Percentiles rank a stretch among this genome's conserved stretches.
Evolutionary conservation across 1,140 invertebrate species (phyloP).

Genomic region (Aphaenogaster ashmeadi): DNA sequence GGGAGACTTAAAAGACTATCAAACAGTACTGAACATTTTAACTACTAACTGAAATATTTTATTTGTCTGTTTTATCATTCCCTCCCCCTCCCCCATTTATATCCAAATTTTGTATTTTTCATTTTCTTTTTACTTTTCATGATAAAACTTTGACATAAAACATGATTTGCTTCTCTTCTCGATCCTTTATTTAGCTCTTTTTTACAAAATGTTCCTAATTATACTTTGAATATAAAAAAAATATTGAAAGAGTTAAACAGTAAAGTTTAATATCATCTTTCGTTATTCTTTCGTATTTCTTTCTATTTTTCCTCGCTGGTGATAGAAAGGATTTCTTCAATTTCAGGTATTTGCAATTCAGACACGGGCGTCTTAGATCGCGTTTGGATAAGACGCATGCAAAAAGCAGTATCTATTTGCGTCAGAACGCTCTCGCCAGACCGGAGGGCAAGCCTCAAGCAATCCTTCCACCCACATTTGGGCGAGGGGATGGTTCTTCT

Average conservation of each 20-base stretch:
- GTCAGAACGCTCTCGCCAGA: slow-evolving; percentile 51
- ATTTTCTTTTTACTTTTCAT: background rate
- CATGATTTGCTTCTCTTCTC: slow-evolving; percentile 4
- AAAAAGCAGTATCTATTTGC: slow-evolving; percentile 63
- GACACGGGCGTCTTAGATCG: slow-evolving; percentile 57
- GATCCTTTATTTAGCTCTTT: background rate
- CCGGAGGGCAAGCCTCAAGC: slow-evolving; percentile 39
- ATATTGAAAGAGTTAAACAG: background rate
- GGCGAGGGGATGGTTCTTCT: slow-evolving; percentile 41
- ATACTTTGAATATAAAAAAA: background rate
- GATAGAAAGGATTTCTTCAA: slow-evolving; percentile 53
- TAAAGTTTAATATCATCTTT: slow-evolving; percentile 4
- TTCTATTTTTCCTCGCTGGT: background rate
- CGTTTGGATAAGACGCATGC: slow-evolving; percentile 62
- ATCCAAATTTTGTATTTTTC: background rate
- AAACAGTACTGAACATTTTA: background rate
- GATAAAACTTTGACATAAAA: background rate
- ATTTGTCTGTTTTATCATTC: background rate
- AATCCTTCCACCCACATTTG: slow-evolving; percentile 38
- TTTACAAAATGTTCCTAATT: background rate
- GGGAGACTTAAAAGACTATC: background rate
- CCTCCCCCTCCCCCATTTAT: background rate
- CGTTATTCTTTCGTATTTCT: background rate
- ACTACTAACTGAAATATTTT: background rate
- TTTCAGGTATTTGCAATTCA: slow-evolving; percentile 61